These are phyloP conservation scores for Dissostichus mawsoni DNA, from an alignment of 2,113 vertebrate genomes.

Conservation along the genomic window DNA sequence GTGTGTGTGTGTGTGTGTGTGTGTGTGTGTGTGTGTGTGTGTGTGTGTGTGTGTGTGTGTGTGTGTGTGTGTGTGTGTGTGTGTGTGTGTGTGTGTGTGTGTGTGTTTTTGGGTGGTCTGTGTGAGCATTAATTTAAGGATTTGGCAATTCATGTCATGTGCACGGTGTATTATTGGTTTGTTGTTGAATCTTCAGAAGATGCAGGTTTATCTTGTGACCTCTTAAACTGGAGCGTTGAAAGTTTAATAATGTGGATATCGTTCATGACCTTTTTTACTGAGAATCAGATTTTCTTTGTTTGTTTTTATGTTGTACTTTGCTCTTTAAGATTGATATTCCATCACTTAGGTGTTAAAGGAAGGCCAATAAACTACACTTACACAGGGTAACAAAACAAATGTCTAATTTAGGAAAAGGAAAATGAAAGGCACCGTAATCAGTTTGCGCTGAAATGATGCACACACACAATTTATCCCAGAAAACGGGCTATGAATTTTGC, in stretches of 20 bases:
- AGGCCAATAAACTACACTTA: neutral
- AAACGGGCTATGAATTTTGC: slow-evolving; percentile 58
- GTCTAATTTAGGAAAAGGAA: neutral
- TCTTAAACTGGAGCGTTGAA: neutral
- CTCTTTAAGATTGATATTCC: slow-evolving; percentile 4
- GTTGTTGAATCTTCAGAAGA: slow-evolving; percentile 16
- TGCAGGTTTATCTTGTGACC: slow-evolving; percentile 34
- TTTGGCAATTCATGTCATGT: slow-evolving; percentile 20
- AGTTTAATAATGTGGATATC: slow-evolving; percentile 27
- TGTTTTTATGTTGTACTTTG: slow-evolving; percentile 19
- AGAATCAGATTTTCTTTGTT: neutral
- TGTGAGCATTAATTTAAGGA: slow-evolving; percentile 45
- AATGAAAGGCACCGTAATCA: neutral
- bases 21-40: slow-evolving; percentile 29
- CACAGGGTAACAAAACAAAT: slow-evolving; percentile 23
- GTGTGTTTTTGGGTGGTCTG: slow-evolving; percentile 35
- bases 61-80: slow-evolving; percentile 30
- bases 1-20: slow-evolving; percentile 30
- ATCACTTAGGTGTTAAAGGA: neutral
- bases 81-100: slow-evolving; percentile 21
- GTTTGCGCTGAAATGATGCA: slow-evolving; percentile 16
- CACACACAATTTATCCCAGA: slow-evolving; percentile 21
- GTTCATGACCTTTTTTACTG: slow-evolving; percentile 6
- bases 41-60: slow-evolving; percentile 24
- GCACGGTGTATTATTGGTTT: slow-evolving; percentile 30